Conservation (phyloP, 1,140 invertebrate species). For the Dryas iulia region DNA sequence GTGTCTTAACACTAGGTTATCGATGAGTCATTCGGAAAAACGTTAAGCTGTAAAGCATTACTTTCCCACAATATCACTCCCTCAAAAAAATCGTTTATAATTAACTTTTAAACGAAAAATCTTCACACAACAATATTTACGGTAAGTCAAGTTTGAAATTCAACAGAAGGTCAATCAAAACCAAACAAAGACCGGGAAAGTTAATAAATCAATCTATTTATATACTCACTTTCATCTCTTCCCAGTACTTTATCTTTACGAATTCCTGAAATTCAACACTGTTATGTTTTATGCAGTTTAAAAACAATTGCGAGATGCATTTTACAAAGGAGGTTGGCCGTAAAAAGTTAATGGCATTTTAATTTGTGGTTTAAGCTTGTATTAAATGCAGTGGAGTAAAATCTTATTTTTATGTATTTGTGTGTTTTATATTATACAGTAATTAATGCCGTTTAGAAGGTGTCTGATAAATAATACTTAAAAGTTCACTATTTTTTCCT, state of each 20-base stretch:
- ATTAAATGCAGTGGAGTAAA: not conserved
- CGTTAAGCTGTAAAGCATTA: too few species aligned
- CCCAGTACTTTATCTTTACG: not conserved
- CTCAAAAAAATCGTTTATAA: too few species aligned
- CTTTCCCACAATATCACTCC: too few species aligned
- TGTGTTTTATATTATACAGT: not conserved
- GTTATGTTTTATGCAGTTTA: not conserved
- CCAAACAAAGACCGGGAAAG: not conserved
- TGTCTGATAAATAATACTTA: too few species aligned
- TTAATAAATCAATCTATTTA: conserved; percentile 15
- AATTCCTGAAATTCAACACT: conserved; percentile 4
- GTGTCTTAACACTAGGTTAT: too few species aligned
- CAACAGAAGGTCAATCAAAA: conserved; percentile 19
- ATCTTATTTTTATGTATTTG: not conserved
- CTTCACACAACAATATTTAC: not conserved
- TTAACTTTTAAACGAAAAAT: not conserved
- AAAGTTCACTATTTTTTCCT: too few species aligned
- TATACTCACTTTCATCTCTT: conserved; percentile 11
- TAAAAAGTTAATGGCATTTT: not conserved
- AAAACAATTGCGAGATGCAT: not conserved
- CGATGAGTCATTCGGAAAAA: too few species aligned
- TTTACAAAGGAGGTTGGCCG: not conserved
- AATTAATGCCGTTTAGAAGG: too few species aligned
- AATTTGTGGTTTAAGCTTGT: not conserved
- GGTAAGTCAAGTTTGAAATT: not conserved